Conservation (phyloP, 2,888 invertebrate genomes). For the Drosophila lutescens region DNA sequence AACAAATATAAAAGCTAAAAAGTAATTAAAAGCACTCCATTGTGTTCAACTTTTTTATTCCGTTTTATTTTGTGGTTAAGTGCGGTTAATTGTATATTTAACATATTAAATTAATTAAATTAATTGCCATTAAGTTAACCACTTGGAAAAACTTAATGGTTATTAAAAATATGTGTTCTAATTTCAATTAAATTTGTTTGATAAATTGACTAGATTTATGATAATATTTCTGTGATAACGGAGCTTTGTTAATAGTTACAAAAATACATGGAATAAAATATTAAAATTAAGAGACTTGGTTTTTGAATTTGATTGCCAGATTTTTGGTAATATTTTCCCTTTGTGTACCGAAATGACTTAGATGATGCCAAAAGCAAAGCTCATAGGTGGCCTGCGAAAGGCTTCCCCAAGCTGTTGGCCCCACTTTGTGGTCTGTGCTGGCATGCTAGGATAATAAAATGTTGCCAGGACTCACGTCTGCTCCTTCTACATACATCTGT, state of each 20-base stretch:
- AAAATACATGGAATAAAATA: no score
- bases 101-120: no score
- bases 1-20: no score
- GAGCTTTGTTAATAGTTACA: no score
- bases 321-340: background rate
- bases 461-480: slow-evolving; percentile 19
- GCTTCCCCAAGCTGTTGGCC: slow-evolving; percentile 42
- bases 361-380: slow-evolving; percentile 13
- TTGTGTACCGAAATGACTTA: slow-evolving; percentile 17
- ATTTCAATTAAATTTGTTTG: no score
- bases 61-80: background rate
- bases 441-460: slow-evolving; percentile 43
- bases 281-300: no score
- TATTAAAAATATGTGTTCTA: no score
- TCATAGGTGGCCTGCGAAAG: slow-evolving; percentile 30
- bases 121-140: no score
- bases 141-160: no score
- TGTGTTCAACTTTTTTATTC: background rate
- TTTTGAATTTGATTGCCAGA: no score
- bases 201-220: no score
- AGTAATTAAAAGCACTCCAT: background rate
- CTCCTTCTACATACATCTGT: background rate
- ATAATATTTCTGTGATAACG: no score
- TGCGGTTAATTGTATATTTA: background rate
- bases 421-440: slow-evolving; percentile 41